A percentile compares a stretch with the other conserved stretches of the same genome.
These are phyloP conservation scores for Yasuhikotakia modesta DNA, from an alignment of 2,797 vertebrate genomes.

Conservation along the genomic window DNA sequence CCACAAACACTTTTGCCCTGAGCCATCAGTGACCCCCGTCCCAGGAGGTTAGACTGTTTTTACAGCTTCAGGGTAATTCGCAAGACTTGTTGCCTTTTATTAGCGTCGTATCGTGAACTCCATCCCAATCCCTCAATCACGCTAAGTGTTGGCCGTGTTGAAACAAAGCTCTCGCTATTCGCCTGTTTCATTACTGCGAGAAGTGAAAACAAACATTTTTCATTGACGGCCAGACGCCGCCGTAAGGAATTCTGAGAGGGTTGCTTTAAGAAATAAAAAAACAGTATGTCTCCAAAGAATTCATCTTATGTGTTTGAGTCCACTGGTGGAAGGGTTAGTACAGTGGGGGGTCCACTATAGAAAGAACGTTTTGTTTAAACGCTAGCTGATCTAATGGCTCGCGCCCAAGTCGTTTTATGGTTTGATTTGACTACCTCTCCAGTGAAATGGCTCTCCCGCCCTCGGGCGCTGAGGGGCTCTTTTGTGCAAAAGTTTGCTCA, in stretches of 20 bases:
- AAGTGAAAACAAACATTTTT: constrained; percentile 72
- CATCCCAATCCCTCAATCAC: constrained; percentile 52
- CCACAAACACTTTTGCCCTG: constrained; percentile 50
- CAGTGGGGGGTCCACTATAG: constrained; percentile 52
- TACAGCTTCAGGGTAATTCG: constrained; percentile 59
- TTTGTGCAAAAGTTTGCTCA: constrained; percentile 74
- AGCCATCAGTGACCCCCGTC: constrained; percentile 11
- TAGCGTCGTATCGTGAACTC: neutral
- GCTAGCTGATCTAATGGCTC: constrained; percentile 62
- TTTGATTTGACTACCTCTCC: constrained; percentile 72
- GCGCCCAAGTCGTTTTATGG: constrained; percentile 68
- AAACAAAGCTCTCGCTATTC: constrained; percentile 33
- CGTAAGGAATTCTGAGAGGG: constrained; percentile 65
- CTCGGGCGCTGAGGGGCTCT: constrained; percentile 63
- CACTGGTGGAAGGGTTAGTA: constrained; percentile 41
- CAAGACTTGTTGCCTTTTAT: constrained; percentile 60
- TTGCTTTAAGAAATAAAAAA: constrained; percentile 36
- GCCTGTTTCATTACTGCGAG: constrained; percentile 48
- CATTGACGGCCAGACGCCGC: constrained; percentile 67
- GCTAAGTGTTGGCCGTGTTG: constrained; percentile 49
- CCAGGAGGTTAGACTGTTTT: constrained; percentile 47
- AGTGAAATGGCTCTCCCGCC: constrained; percentile 67
- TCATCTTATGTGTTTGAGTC: constrained; percentile 52
- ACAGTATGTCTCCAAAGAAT: constrained; percentile 15
- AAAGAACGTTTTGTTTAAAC: constrained; percentile 75